Percentiles rank a stretch among this genome's conserved stretches.
phyloP scores from a whole-genome alignment of 2,113 vertebrate species.

The Gavialis gangeticus region DNA sequence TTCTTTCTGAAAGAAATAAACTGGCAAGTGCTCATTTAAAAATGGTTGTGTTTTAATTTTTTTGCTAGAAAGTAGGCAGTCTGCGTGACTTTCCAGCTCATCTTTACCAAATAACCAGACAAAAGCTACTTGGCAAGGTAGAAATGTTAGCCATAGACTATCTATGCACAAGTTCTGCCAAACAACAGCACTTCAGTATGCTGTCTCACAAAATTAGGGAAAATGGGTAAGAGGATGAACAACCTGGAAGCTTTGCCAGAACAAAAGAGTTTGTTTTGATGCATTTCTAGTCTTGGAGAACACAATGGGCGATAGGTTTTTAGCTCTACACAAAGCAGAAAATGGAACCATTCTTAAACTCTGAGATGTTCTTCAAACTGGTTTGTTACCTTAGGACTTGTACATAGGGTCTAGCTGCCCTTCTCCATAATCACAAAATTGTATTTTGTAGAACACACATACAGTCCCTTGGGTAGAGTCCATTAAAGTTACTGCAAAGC shows the following conservation, averaged over 20 bases:
- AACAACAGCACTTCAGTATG: no score
- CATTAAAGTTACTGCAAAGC: neutral
- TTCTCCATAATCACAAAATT: no score
- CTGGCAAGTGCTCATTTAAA: no score
- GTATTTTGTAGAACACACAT: no score
- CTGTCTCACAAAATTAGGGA: neutral
- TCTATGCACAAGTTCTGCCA: no score
- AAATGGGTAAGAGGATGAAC: neutral
- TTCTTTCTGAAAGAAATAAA: no score
- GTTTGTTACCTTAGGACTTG: neutral
- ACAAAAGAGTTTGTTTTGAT: neutral
- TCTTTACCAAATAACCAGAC: neutral
- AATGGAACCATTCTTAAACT: neutral
- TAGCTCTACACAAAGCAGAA: no score
- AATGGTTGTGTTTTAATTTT: no score
- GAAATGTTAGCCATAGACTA: no score
- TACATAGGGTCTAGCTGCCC: no score
- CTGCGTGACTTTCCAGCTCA: neutral
- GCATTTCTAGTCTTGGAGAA: neutral
- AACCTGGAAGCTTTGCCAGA: neutral
- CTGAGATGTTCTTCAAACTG: neutral
- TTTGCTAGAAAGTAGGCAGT: neutral
- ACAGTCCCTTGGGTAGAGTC: neutral
- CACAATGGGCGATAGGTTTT: no score
- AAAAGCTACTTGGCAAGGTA: neutral